Base-by-base conservation (phyloP, 2,113 vertebrate species). In the Periophthalmus modestus region DNA sequence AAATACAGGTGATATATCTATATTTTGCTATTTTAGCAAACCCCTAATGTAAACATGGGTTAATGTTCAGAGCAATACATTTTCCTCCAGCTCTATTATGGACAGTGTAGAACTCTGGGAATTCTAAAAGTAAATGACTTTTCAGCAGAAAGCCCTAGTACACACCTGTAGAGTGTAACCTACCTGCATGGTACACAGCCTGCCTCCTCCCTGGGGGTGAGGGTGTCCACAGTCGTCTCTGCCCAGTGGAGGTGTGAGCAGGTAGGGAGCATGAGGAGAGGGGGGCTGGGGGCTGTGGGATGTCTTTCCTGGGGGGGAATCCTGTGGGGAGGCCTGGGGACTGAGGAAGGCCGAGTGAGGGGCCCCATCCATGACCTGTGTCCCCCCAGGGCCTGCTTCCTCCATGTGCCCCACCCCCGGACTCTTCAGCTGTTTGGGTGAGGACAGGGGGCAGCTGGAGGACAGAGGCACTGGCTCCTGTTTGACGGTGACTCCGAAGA, bases 321-420 rank as follows among this genome's bases (percentile, higher is more conserved):
- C 96, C 85, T 97, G 96, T 0, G 98, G 98, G 0, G 98, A 98
- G 80, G 96, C 96, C 90, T 98, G 96, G 0, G 98, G 97, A 84
- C 96, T 99, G 74, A 98, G 95, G 86, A 98, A 98, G 0, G 97
- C 94, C 0, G 97, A 92, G 0, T 92, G 34, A 11, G 94, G 68
- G 65, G 75, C 69, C 16, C 82, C 76, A 75, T 97, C 96, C 86
- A 92, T 78, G 71, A 95, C 93, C 14, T 85, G 94, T 14, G 92
- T 84, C 2, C 89, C 93, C 2, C 87, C 86, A 5, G 92, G 84
- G 0, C 90, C 91, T 23, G 93, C 78, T 0, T 88, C 90, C 67
- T 94, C 93, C 50, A 95, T 94, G 0, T 94, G 88, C 87, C 88
- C 79, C 62, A 76, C 80, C 2, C 87, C 52, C 16, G 88, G 82